Conservation (phyloP, 2,888 invertebrate genomes). For the Nudaria mundana region DNA sequence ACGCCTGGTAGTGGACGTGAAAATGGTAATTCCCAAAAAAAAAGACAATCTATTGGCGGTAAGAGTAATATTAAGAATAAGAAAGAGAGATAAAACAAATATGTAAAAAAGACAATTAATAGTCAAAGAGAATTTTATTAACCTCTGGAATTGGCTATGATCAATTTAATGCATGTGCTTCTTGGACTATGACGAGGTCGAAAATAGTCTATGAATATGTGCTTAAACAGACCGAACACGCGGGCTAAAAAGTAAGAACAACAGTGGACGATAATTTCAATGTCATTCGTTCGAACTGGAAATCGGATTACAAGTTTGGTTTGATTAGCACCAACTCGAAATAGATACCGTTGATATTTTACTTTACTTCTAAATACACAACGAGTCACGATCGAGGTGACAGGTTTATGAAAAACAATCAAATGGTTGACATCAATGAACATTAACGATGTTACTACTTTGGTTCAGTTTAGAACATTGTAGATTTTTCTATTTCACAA, state of each 20-base stretch:
- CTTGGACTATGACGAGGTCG: too few relatives aligned
- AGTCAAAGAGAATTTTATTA: too few relatives aligned
- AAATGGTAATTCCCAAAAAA: too few relatives aligned
- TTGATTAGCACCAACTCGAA: slow-evolving; percentile 37
- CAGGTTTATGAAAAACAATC: slow-evolving; percentile 19
- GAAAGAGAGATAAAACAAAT: too few relatives aligned
- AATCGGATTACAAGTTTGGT: slow-evolving; percentile 34
- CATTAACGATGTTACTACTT: neutral
- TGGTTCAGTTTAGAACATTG: neutral
- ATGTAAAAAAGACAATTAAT: too few relatives aligned
- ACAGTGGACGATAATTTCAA: slow-evolving; percentile 23
- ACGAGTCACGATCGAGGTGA: slow-evolving; percentile 29
- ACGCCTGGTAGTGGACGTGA: too few relatives aligned
- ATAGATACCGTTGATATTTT: slow-evolving; percentile 38
- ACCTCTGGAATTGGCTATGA: too few relatives aligned
- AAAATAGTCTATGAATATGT: too few relatives aligned
- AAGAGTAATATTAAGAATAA: too few relatives aligned
- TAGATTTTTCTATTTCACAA: neutral
- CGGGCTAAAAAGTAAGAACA: slow-evolving; percentile 19
- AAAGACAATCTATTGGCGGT: too few relatives aligned
- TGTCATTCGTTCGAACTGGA: slow-evolving; percentile 24
- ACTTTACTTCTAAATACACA: slow-evolving; percentile 31
- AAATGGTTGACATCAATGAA: slow-evolving; percentile 21
- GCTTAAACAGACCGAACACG: too few relatives aligned
- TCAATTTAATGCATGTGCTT: too few relatives aligned